Base-by-base conservation (phyloP, 2,113 vertebrate species). In the Lamprotornis superbus region DNA sequence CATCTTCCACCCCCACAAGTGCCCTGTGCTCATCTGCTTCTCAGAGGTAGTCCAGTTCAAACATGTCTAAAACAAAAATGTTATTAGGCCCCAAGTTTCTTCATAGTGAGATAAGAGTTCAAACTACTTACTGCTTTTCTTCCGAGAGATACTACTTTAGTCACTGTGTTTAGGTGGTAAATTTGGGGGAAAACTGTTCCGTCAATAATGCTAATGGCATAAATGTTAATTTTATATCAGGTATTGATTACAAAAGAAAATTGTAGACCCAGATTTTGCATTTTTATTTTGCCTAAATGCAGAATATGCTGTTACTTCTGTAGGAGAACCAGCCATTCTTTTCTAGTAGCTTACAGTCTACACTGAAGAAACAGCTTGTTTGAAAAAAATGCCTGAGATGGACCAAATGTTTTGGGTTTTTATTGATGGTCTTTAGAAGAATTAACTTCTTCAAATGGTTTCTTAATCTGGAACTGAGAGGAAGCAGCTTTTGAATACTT, bases 401-500 rank as follows among this genome's bases (percentile, higher is more conserved):
- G 60, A 57, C 59, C 42, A 63, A 40, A 40, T 46, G 4, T 13
- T 47, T 56, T 52, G 44, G 30, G 5, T 4, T 87, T 80, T 71
- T 65, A 15, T 28, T 53, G 19, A 28, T 42, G 8, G 5, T 63
- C 30, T 90, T 80, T 35, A 77, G 33, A 80, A 94, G 64, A 83
- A 49, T 60, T 4, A 88, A 57, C n/a, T 81, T 86, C 44, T 80
- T 86, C 24, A 64, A 83, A 56, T 81, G 23, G 16, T 90, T 95
- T 94, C 52, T 56, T 86, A 57, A 60, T 75, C 27, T 70, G 64
- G 25, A 92, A 56, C 52, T 61, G 35, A 59, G 52, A 79, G 24
- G 49, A 83, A 83, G 42, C 39, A 83, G 60, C 28, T 90, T 94
- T 71, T 78, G 52, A 96, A 61, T 44, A 63, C 60, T 93, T 27